phyloP scores from a whole-genome alignment of 2,113 vertebrate genomes.

The Pyrgilauda ruficollis region DNA sequence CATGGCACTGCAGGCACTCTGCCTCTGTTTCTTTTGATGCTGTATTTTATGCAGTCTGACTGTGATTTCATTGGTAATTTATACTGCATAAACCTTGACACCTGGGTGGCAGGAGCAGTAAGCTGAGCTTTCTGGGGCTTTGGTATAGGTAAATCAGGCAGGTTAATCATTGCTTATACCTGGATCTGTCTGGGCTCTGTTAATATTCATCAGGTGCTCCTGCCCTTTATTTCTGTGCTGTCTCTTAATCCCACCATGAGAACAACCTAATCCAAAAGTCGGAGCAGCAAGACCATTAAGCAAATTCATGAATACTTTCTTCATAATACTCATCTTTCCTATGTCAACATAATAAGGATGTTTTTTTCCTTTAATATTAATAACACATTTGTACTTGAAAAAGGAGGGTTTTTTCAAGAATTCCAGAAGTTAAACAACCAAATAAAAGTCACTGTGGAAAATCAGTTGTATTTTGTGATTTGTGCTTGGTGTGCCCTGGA shows the following conservation, averaged over 20 bases:
- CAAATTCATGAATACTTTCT: slow-evolving; percentile 50
- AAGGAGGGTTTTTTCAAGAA: not conserved
- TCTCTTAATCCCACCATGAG: slow-evolving; percentile 36
- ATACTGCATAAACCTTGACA: not conserved
- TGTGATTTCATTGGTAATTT: not conserved
- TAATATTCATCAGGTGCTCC: slow-evolving; percentile 32
- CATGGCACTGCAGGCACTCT: not conserved
- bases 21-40: not conserved
- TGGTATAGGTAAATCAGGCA: not conserved
- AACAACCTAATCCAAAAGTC: not conserved
- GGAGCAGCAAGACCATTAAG: not conserved
- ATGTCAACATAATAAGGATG: slow-evolving; percentile 3
- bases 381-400: not conserved
- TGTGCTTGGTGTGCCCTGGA: not conserved
- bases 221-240: not conserved
- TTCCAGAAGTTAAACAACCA: not conserved
- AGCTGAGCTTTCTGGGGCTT: not conserved
- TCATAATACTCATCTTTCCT: slow-evolving; percentile 11
- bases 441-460: not conserved
- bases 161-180: not conserved
- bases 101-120: not conserved
- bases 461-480: not conserved
- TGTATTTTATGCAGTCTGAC: not conserved
- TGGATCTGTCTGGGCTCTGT: not conserved
- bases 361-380: slow-evolving; percentile 30